Conservation (phyloP, 1,140 invertebrate species). For the Cydia splendana region DNA sequence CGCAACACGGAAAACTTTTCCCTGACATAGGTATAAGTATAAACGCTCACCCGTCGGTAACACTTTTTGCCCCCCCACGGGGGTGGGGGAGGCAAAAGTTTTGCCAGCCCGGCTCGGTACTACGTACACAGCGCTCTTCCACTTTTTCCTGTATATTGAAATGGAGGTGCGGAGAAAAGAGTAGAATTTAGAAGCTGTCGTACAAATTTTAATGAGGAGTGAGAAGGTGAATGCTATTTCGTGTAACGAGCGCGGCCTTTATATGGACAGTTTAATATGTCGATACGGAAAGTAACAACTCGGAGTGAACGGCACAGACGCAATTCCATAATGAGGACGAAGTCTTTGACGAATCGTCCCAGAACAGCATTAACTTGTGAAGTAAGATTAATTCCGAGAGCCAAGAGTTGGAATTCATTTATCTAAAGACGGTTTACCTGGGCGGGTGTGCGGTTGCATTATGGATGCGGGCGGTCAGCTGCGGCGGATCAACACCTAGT, state of each 20-base stretch:
- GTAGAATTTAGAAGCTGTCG: conserved; percentile 79
- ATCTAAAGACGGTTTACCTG: conserved; percentile 39
- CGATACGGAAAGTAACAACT: conserved; percentile 42
- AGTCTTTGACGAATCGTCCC: not conserved
- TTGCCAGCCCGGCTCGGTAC: conserved; percentile 72
- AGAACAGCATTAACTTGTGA: not conserved
- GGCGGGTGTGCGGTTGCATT: conserved; percentile 49
- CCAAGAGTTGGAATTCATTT: conserved; percentile 10
- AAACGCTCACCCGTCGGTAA: conserved; percentile 74
- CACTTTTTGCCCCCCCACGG: conserved; percentile 75
- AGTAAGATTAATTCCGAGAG: conserved; percentile 13
- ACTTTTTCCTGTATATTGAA: conserved; percentile 80
- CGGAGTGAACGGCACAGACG: conserved; percentile 20
- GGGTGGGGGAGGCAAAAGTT: conserved; percentile 73
- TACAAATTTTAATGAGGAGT: conserved; percentile 79
- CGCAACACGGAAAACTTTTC: conserved; percentile 80
- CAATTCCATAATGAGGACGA: conserved; percentile 20
- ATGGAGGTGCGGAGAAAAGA: conserved; percentile 79
- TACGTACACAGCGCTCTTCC: conserved; percentile 78
- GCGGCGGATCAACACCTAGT: conserved; percentile 57
- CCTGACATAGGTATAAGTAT: conserved; percentile 76
- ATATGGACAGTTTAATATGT: conserved; percentile 56
- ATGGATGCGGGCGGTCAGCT: conserved; percentile 58
- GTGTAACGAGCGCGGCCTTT: conserved; percentile 61
- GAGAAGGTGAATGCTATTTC: conserved; percentile 65